These are phyloP conservation scores for Turritopsis rubra DNA, from an alignment of 30 jellyfish, hydroid and myxozoan species.

Conservation along the genomic window DNA sequence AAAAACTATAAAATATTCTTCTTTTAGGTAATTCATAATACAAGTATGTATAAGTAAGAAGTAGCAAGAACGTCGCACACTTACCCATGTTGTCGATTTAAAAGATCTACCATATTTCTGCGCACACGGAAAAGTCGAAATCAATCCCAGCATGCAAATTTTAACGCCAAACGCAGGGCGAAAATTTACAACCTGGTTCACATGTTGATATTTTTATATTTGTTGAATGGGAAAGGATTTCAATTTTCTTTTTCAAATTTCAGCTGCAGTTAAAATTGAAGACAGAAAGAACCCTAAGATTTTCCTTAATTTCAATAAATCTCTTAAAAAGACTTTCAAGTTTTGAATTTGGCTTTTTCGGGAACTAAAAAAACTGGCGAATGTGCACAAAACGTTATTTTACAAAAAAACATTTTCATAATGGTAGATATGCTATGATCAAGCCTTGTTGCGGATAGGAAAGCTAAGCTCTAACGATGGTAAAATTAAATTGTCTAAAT, in stretches of 20 bases:
- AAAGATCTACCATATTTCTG: conserved; percentile 17
- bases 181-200: neutral
- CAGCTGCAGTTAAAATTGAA: too few relatives aligned
- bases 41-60: neutral
- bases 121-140: conserved; percentile 9
- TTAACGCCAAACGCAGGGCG: neutral
- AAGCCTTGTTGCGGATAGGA: neutral
- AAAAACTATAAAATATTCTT: too few relatives aligned
- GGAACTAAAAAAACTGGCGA: neutral
- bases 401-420: neutral
- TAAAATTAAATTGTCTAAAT: too few relatives aligned
- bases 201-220: neutral
- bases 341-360: neutral
- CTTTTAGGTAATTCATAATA: neutral
- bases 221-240: too few relatives aligned
- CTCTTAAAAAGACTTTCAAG: too few relatives aligned
- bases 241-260: too few relatives aligned
- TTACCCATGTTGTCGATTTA: conserved; percentile 20
- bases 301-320: too few relatives aligned
- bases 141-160: neutral
- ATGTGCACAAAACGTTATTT: neutral
- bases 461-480: neutral
- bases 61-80: neutral
- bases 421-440: neutral
- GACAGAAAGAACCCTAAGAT: too few relatives aligned